Base-by-base conservation (phyloP, 2,113 vertebrate species). In the Calidris pugnax region DNA sequence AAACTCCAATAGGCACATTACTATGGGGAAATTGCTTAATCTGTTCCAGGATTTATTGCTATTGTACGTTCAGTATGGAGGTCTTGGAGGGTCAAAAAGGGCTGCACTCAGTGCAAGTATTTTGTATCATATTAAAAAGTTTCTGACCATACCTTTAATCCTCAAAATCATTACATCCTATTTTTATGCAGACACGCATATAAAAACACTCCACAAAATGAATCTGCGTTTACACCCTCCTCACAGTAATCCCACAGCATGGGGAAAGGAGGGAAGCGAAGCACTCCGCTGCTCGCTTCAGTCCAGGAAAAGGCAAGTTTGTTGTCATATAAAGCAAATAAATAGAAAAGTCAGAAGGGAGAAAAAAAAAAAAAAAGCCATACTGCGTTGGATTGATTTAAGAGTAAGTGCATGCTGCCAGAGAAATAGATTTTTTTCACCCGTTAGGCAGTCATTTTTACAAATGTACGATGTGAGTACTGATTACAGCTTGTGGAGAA, bases 101-200 rank as follows among this genome's bases (percentile, higher is more conserved):
- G 57, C 86, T 89, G 63, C 1, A 4, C 62, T 63, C 71, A 41
- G 26, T 67, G 68, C 84, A 96, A 84, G 83, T 91, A 90, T 97
- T 97, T 91, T 86, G 94, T 53, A 95, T 63, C 14, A 26, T 77
- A 96, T 96, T 96, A 78, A 97, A 97, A 97, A 96, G 91, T 98
- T 98, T 97, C 57, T 93, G 95, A 93, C 95, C 96, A 68, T 96
- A 93, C 83, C 95, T 98, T 97, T 97, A 97, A 97, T 98, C 97
- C 95, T 97, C 67, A 92, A 92, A 98, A 97, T 96, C 96, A 91
- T 97, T 97, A 97, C 96, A 95, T 90, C 95, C 82, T 91, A 95
- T 96, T 97, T 98, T 98, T 92, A 95, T 86, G 93, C 88, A 95
- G 94, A 89, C 91, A 90, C 18, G 57, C 84, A 96, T 91, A 95